Base-by-base conservation (phyloP, 2,113 vertebrate genomes). In the Chaenocephalus aceratus region DNA sequence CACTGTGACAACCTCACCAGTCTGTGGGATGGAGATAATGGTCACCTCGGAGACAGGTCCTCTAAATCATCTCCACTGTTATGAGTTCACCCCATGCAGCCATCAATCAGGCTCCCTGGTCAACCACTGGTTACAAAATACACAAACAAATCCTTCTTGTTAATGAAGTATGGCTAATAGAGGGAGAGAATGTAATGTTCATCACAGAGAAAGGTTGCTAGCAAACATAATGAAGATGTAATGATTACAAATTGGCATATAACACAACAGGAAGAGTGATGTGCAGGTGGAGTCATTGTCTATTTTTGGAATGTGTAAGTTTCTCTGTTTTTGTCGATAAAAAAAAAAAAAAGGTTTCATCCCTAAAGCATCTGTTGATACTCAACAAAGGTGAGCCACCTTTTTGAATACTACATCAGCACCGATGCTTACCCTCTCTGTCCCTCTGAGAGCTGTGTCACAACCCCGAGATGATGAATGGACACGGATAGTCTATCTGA, bases 21-120 rank as follows among this genome's bases (percentile, higher is more conserved):
- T 79, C 79, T 80, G 85, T 13, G 15, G 69, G 63, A 61, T 52
- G 44, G 54, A 80, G 79, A 83, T 86, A 86, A 85, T 75, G 80
- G 72, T 88, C 34, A 59, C 84, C 52, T 7, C 48, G 13, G 75
- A 84, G 79, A 72, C 72, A 82, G 73, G 44, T 65, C 45, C 65
- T 80, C 48, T 85, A 86, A 79, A 84, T 86, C 81, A 83, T 59
- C 45, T 58, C 21, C 68, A 49, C 3, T 46, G 68, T 66, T 46
- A 77, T 0, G 8, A 36, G 41, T 58, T 51, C 70, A 56, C 36
- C 21, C 36, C 30, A n/a, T 0, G 18, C 21, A 54, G 18, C 49
- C 21, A 71, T 82, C 49, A 78, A 75, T 82, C 71, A 79, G 65
- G 16, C 44, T 62, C n/a, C 30, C 51, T 15, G 23, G 36, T 14